Evolutionary conservation across 2,113 vertebrate genomes (phyloP).

Genomic region (Nannobrachium achirus): DNA sequence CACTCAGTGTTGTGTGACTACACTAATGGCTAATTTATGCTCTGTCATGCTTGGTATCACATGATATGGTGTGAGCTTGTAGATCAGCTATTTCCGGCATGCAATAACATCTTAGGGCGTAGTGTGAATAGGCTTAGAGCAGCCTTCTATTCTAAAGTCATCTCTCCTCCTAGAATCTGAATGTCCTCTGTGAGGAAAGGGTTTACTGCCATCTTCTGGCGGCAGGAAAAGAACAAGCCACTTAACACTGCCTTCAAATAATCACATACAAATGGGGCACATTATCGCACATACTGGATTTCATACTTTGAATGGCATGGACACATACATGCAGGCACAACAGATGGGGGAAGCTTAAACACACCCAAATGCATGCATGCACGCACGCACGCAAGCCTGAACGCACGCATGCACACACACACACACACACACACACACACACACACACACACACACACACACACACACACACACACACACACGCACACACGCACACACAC

Average conservation of each 20-base stretch:
- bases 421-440: not conserved
- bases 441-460: conserved; percentile 1
- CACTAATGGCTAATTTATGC: not conserved
- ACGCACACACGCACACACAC: not conserved
- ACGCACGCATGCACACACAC: not conserved
- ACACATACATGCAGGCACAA: too few species aligned
- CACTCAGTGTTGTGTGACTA: conserved; percentile 18
- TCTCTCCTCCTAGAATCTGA: not conserved
- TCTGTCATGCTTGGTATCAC: too few species aligned
- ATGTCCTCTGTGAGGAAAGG: conserved; percentile 36
- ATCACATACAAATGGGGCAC: conserved; percentile 55
- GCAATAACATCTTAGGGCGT: too few species aligned
- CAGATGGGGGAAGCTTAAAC: conserved; percentile 4
- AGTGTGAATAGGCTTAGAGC: not conserved
- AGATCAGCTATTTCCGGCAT: too few species aligned
- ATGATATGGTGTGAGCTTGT: too few species aligned
- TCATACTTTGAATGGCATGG: too few species aligned
- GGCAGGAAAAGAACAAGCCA: not conserved
- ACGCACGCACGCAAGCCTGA: not conserved
- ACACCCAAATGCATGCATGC: not conserved
- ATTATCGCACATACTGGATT: conserved; percentile 44
- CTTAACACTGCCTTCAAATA: conserved; percentile 40
- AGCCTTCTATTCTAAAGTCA: conserved; percentile 21
- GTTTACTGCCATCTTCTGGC: conserved; percentile 76
- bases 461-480: not conserved